These are phyloP conservation scores for Lepus europaeus DNA, from an alignment of 2,113 vertebrate species.

Conservation along the genomic window DNA sequence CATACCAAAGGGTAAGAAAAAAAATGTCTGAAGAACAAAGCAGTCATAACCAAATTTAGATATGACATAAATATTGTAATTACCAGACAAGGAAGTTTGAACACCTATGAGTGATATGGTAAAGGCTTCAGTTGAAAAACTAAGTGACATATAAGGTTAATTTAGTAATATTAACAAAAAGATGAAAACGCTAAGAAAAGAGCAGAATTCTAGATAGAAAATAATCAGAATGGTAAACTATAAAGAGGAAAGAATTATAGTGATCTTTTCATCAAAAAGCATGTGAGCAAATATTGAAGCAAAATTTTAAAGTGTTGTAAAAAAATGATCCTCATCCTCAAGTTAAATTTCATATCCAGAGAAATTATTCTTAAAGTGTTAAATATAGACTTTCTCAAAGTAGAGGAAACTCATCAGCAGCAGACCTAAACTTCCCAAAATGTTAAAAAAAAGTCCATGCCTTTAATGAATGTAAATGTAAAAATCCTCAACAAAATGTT, in stretches of 20 bases:
- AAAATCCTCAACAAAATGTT: constrained; percentile 2
- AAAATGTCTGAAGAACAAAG: not conserved
- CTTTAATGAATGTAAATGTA: not conserved
- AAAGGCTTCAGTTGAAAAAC: not conserved
- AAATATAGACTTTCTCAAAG: not conserved
- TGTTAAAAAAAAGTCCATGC: not conserved
- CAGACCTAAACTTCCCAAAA: not conserved
- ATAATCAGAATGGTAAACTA: not conserved
- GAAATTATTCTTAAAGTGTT: constrained; percentile 3
- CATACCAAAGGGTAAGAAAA: not conserved
- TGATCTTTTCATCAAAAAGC: not conserved
- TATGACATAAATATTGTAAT: not conserved
- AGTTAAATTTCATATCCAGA: not conserved
- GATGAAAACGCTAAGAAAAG: not conserved
- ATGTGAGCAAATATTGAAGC: not conserved
- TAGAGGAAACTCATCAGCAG: not conserved
- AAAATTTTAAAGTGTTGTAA: not conserved
- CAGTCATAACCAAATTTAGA: not conserved
- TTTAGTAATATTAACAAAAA: not conserved
- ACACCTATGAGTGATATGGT: not conserved
- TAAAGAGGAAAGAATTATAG: not conserved
- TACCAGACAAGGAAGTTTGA: not conserved
- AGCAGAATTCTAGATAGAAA: not conserved
- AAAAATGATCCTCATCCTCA: not conserved
- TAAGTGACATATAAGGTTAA: not conserved